Percentiles rank a stretch among this genome's conserved stretches.
Conservation (phyloP, 2,888 invertebrate species). For the Catocala nupta region DNA sequence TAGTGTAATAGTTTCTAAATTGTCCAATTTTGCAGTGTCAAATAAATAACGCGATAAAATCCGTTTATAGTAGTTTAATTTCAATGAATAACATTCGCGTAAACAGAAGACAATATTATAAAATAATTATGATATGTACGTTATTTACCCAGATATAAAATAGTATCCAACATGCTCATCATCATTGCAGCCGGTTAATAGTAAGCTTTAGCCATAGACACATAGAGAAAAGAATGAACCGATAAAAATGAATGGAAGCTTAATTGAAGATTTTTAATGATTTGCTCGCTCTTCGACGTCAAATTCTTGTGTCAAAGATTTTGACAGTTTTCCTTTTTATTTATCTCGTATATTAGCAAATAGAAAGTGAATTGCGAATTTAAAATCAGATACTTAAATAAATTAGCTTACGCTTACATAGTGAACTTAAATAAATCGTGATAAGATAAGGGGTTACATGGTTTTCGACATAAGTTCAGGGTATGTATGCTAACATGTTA, state of each 20-base stretch:
- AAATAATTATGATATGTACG: too few relatives aligned
- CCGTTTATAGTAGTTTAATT: too few relatives aligned
- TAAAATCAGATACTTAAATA: slow-evolving; percentile 21
- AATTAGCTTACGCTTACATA: slow-evolving; percentile 18
- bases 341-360: slow-evolving; percentile 61
- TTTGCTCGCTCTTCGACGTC: slow-evolving; percentile 23
- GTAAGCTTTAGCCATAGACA: slow-evolving; percentile 16
- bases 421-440: slow-evolving; percentile 25
- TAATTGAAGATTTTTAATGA: neutral
- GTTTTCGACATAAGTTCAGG: slow-evolving; percentile 55
- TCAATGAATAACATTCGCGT: too few relatives aligned
- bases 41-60: too few relatives aligned
- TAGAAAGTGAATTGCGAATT: slow-evolving; percentile 63
- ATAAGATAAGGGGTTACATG: slow-evolving; percentile 36
- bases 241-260: slow-evolving; percentile 5
- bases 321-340: slow-evolving; percentile 66
- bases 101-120: too few relatives aligned
- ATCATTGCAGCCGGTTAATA: too few relatives aligned
- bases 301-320: slow-evolving; percentile 56
- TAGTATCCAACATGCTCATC: too few relatives aligned
- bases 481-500: slow-evolving; percentile 68
- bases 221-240: slow-evolving; percentile 6
- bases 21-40: too few relatives aligned
- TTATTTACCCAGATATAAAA: too few relatives aligned
- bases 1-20: too few relatives aligned